phyloP scores from a whole-genome alignment of 1,140 invertebrate genomes.

The Rhopalosiphum maidis region DNA sequence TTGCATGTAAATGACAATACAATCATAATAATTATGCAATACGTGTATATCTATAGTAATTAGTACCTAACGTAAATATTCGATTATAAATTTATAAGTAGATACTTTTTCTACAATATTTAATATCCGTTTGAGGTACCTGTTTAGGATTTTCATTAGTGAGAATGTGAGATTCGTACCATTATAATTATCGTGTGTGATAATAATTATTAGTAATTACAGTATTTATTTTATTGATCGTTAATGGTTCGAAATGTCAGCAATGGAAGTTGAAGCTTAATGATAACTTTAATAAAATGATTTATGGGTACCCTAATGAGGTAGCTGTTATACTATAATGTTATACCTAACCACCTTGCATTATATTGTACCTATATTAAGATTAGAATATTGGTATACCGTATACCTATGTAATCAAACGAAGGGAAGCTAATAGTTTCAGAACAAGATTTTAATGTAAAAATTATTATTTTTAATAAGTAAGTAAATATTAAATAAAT shows the following conservation, averaged over 20 bases:
- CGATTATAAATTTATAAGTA: background rate
- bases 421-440: background rate
- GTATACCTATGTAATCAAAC: background rate
- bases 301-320: constrained; percentile 20
- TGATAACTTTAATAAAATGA: background rate
- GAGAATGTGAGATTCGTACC: background rate
- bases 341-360: background rate
- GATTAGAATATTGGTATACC: too few species aligned
- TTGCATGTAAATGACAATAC: background rate
- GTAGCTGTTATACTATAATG: background rate
- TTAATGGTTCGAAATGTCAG: constrained; percentile 11
- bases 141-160: background rate
- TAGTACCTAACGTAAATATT: background rate
- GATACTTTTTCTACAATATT: background rate
- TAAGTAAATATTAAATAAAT: background rate
- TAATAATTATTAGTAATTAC: constrained; percentile 26
- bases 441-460: background rate
- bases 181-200: constrained; percentile 15
- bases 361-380: background rate
- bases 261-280: background rate
- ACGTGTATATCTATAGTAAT: background rate
- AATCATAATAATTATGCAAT: background rate
- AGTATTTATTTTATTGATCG: constrained; percentile 35
- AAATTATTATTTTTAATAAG: background rate
- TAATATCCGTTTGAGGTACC: background rate